These are phyloP conservation scores for Trachurus trachurus DNA, from an alignment of 2,797 vertebrate species.

Conservation along the genomic window DNA sequence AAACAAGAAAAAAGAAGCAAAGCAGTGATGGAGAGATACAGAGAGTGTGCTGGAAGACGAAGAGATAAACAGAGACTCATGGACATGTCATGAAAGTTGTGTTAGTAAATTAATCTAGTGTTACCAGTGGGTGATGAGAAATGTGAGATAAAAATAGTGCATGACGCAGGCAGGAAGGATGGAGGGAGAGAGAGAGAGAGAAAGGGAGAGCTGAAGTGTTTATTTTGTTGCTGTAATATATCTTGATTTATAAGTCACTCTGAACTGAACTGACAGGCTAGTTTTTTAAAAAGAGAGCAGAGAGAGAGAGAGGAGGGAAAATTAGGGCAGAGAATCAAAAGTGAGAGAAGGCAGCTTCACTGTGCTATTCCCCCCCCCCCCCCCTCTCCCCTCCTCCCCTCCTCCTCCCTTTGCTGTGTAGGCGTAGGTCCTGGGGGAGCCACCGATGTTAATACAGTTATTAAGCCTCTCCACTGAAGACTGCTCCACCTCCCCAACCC, in stretches of 20 bases:
- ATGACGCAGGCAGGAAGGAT: neutral
- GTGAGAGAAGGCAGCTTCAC: conserved; percentile 51
- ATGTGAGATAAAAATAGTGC: neutral
- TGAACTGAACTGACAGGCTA: conserved; percentile 9
- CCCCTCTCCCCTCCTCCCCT: neutral
- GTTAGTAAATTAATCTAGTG: neutral
- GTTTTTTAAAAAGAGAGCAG: conserved; percentile 4
- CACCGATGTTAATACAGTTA: conserved; percentile 82
- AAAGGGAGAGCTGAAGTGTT: neutral
- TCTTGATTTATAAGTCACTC: conserved; percentile 12
- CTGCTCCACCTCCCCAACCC: conserved; percentile 79
- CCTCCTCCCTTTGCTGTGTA: conserved; percentile 48
- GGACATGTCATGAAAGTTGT: neutral
- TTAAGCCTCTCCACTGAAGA: conserved; percentile 84
- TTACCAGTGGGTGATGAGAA: conserved; percentile 1
- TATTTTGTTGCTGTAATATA: neutral
- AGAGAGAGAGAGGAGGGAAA: conserved; percentile 34
- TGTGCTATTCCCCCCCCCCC: neutral
- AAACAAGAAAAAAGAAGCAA: neutral
- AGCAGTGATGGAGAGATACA: neutral
- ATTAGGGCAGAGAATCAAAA: conserved; percentile 61
- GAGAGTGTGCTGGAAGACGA: conserved; percentile 19
- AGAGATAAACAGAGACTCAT: neutral
- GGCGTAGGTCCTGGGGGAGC: conserved; percentile 78
- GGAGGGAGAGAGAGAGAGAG: neutral